phyloP scores from a whole-genome alignment of 2,797 vertebrate genomes.

The Gastrophryne carolinensis region DNA sequence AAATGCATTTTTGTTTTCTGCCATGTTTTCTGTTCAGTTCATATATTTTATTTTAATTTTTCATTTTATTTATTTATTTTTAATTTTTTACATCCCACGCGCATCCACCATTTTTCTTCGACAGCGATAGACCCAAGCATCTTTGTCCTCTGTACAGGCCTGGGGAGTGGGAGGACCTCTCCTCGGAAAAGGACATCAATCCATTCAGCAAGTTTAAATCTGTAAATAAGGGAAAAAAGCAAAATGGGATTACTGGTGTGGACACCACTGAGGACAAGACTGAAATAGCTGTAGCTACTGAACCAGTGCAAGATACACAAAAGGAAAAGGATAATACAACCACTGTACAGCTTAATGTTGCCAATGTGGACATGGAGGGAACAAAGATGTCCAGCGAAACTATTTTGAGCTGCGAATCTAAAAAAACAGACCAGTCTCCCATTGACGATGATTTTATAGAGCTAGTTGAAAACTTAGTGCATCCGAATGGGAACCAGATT shows the following conservation, averaged over 20 bases:
- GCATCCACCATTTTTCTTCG: constrained; percentile 73
- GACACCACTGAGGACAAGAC: constrained; percentile 47
- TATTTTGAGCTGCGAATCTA: constrained; percentile 57
- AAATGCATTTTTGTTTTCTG: constrained; percentile 52
- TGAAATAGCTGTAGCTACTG: constrained; percentile 12
- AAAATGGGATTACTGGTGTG: constrained; percentile 58
- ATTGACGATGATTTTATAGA: constrained; percentile 81
- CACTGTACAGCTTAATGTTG: background rate
- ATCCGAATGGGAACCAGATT: constrained; percentile 57
- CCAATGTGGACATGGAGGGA: background rate
- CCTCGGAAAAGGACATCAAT: constrained; percentile 90
- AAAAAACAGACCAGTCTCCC: constrained; percentile 62
- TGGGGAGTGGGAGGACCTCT: constrained; percentile 95
- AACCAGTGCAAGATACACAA: background rate
- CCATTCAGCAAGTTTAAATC: constrained; percentile 95
- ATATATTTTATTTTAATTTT: constrained; percentile 49
- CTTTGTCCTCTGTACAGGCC: constrained; percentile 99
- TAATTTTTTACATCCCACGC: constrained; percentile 70
- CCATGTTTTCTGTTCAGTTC: background rate
- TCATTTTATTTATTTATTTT: constrained; percentile 61
- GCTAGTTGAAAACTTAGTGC: constrained; percentile 74
- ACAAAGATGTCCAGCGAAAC: background rate
- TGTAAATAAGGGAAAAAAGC: constrained; percentile 74
- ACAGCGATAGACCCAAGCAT: constrained; percentile 98
- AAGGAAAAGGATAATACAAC: background rate